Conservation (phyloP, 2,797 vertebrate genomes). For the Microtus obscurus region DNA sequence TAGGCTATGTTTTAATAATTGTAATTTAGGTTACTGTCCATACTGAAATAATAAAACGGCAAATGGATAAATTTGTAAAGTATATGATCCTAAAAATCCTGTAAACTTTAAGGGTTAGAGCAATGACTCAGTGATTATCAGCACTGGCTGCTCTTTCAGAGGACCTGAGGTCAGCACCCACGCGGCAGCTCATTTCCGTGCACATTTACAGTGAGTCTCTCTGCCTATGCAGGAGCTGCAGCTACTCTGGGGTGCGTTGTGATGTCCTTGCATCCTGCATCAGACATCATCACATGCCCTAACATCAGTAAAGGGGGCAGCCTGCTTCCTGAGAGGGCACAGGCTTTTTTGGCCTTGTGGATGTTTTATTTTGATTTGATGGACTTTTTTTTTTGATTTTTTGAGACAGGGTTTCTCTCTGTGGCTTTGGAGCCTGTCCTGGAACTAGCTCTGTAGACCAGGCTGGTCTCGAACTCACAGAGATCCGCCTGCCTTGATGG, state of each 20-base stretch:
- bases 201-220: neutral
- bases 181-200: neutral
- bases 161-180: neutral
- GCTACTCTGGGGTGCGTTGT: neutral
- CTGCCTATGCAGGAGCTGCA: neutral
- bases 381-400: neutral
- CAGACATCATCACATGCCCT: neutral
- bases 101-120: neutral
- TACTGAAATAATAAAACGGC: neutral
- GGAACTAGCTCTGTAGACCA: too few relatives aligned
- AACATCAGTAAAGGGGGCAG: neutral
- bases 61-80: conserved; percentile 11
- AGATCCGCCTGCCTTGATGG: too few relatives aligned
- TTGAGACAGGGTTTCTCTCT: too few relatives aligned
- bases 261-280: neutral
- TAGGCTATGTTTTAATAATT: neutral
- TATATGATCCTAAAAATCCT: neutral
- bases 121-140: neutral
- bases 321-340: neutral
- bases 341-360: neutral
- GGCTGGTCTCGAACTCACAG: too few relatives aligned
- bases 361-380: neutral
- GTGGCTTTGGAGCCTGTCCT: too few relatives aligned
- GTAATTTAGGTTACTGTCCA: neutral
- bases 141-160: neutral